phyloP scores from a whole-genome alignment of 2,797 vertebrate genomes.

The Astyanax mexicanus region DNA sequence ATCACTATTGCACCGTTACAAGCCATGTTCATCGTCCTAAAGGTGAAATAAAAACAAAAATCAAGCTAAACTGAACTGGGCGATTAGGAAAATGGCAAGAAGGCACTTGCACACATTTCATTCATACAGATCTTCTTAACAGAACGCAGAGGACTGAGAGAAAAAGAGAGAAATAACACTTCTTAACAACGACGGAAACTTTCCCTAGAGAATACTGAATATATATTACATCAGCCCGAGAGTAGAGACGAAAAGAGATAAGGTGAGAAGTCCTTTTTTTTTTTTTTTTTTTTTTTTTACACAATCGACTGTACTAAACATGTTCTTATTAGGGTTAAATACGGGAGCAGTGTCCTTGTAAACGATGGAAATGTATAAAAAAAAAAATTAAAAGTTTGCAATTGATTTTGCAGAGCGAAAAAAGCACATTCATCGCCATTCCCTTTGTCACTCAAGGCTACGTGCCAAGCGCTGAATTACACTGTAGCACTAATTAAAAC shows the following conservation, averaged over 20 bases:
- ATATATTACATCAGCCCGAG: constrained; percentile 3
- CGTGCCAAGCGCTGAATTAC: constrained; percentile 68
- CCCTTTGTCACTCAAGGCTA: constrained; percentile 63
- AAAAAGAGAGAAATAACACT: background rate
- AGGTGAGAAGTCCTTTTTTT: no score
- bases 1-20: no score
- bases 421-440: constrained; percentile 63
- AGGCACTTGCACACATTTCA: constrained; percentile 42
- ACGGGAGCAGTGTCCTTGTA: background rate
- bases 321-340: constrained; percentile 12
- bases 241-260: background rate
- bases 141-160: no score
- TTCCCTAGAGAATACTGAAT: background rate
- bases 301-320: background rate
- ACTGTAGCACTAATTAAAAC: constrained; percentile 66
- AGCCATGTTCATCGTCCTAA: constrained; percentile 17
- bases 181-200: background rate
- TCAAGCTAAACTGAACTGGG: constrained; percentile 14
- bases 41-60: constrained; percentile 13
- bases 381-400: no score
- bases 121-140: constrained; percentile 3
- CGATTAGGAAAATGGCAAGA: constrained; percentile 31
- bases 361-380: no score
- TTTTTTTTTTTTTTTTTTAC: no score
- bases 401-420: constrained; percentile 12